These are phyloP conservation scores for Anguilla japonica DNA, from an alignment of 2,113 vertebrate species.

Conservation along the genomic window DNA sequence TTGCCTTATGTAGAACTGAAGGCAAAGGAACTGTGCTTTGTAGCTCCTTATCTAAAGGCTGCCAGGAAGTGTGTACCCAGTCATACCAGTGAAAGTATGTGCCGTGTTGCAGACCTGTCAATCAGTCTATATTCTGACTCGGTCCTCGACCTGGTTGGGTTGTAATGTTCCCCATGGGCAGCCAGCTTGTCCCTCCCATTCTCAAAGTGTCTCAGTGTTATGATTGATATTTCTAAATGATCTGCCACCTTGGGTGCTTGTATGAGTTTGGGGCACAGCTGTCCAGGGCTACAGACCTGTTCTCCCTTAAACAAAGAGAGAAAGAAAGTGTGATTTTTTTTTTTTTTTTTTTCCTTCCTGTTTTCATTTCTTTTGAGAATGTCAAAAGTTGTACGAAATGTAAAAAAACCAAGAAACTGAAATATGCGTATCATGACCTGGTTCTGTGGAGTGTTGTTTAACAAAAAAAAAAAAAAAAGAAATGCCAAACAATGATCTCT, in stretches of 20 bases:
- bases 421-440: slow-evolving; percentile 21
- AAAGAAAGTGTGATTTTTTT: not conserved
- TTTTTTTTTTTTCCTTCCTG: not conserved
- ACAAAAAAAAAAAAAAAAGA: slow-evolving; percentile 34
- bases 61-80: not conserved
- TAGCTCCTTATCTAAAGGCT: not conserved
- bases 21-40: not conserved
- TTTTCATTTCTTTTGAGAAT: slow-evolving; percentile 21
- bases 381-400: slow-evolving; percentile 22
- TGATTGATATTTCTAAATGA: not conserved
- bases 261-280: not conserved
- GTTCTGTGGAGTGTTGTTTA: slow-evolving; percentile 17
- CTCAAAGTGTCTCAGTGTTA: not conserved
- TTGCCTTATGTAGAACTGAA: not conserved
- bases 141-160: not conserved
- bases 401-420: not conserved
- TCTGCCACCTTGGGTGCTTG: not conserved
- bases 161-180: not conserved
- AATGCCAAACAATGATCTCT: slow-evolving; percentile 20
- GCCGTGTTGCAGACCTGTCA: not conserved
- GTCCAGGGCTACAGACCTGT: not conserved
- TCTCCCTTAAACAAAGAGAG: not conserved
- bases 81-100: not conserved
- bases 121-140: not conserved
- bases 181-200: not conserved